These are phyloP conservation scores for Nerophis lumbriciformis DNA, from an alignment of 2,113 vertebrate species.

Conservation along the genomic window DNA sequence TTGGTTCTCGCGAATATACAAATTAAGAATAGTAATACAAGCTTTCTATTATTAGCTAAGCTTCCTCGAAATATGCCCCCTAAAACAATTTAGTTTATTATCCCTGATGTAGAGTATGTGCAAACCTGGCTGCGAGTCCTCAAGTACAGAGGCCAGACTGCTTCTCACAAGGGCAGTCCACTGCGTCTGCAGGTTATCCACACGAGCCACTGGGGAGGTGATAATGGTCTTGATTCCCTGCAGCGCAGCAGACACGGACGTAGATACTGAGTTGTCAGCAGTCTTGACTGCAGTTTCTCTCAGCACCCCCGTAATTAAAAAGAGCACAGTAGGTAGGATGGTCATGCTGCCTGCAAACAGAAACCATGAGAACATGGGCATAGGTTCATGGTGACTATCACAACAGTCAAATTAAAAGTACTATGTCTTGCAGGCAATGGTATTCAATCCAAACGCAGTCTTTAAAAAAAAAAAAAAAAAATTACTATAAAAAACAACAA, in stretches of 20 bases:
- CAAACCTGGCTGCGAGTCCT: constrained; percentile 87
- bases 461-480: too few relatives aligned
- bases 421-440: not conserved
- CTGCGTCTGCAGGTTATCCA: constrained; percentile 81
- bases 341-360: constrained; percentile 86
- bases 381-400: not conserved
- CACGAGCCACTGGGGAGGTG: constrained; percentile 79
- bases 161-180: constrained; percentile 94
- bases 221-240: constrained; percentile 93
- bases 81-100: too few relatives aligned
- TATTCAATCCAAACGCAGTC: too few relatives aligned
- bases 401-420: not conserved
- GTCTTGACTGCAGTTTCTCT: constrained; percentile 89
- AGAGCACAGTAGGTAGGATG: constrained; percentile 90
- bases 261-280: constrained; percentile 78
- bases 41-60: too few relatives aligned
- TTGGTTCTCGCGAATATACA: too few relatives aligned
- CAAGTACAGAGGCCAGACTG: constrained; percentile 88
- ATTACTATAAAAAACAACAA: too few relatives aligned
- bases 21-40: too few relatives aligned
- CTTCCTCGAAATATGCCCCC: too few relatives aligned
- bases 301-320: constrained; percentile 89
- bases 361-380: not conserved
- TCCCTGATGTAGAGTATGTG: not conserved
- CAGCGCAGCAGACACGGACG: constrained; percentile 85